Conservation (phyloP, 2,113 vertebrate species). For the Malurus alboscapulatus region DNA sequence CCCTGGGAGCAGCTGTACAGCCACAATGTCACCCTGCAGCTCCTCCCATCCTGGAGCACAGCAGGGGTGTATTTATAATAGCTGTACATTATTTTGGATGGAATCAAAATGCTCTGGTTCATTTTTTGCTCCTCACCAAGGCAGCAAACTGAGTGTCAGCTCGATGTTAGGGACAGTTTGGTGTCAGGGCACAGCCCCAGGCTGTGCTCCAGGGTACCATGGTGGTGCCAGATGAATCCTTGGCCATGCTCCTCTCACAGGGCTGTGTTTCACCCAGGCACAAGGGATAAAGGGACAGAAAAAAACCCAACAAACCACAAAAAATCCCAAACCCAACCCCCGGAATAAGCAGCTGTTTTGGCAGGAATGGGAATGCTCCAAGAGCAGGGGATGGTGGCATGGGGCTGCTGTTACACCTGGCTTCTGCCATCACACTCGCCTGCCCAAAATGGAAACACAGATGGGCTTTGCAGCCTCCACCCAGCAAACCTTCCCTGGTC, state of each 20-base stretch:
- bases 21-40: not conserved
- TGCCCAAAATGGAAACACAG: not conserved
- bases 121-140: not conserved
- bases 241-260: rapidly evolving
- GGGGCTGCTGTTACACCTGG: not conserved
- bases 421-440: not conserved
- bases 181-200: not conserved
- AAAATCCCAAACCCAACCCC: too few relatives aligned
- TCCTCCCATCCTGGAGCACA: not conserved
- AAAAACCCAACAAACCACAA: not conserved
- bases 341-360: not conserved
- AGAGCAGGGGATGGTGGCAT: not conserved
- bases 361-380: not conserved
- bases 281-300: not conserved
- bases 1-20: not conserved
- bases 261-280: not conserved
- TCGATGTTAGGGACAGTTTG: rapidly evolving
- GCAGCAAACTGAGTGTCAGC: not conserved
- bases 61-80: not conserved
- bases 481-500: not conserved
- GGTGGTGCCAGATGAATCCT: not conserved
- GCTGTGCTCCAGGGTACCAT: not conserved
- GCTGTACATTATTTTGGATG: not conserved
- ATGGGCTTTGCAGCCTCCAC: not conserved
- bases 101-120: not conserved